Percentiles rank a stretch among this genome's conserved stretches.
phyloP scores from a whole-genome alignment of 2,888 invertebrate genomes.

The Cynaeus angustus region DNA sequence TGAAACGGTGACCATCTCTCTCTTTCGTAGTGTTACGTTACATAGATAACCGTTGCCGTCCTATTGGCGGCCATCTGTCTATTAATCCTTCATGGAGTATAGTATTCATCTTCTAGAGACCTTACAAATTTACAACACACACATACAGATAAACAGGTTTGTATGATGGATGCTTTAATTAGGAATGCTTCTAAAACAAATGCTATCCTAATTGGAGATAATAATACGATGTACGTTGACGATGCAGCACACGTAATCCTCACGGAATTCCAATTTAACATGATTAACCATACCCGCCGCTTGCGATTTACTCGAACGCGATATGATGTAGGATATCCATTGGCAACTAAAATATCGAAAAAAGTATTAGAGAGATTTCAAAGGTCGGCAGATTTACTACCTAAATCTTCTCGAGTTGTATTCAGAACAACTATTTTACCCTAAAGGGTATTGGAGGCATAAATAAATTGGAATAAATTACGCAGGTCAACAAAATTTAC shows the following conservation, averaged over 20 bases:
- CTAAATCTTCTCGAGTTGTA: too few relatives aligned
- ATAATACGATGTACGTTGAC: slow-evolving; percentile 41
- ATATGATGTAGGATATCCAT: not conserved
- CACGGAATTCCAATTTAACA: slow-evolving; percentile 36
- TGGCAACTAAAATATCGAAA: too few relatives aligned
- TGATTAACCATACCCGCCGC: slow-evolving; percentile 32
- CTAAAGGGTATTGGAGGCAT: too few relatives aligned
- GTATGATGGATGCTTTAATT: slow-evolving; percentile 49
- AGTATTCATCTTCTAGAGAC: slow-evolving; percentile 38
- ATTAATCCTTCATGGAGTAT: slow-evolving; percentile 38
- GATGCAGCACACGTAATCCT: slow-evolving; percentile 46
- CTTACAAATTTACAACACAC: slow-evolving; percentile 45
- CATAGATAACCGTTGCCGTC: slow-evolving; percentile 42
- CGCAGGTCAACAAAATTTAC: too few relatives aligned
- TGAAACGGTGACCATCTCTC: slow-evolving; percentile 60
- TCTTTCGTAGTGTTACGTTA: slow-evolving; percentile 30
- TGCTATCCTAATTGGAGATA: slow-evolving; percentile 49
- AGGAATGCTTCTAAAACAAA: slow-evolving; percentile 44
- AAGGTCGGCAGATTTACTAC: too few relatives aligned
- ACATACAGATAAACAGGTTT: slow-evolving; percentile 16
- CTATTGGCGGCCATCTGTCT: slow-evolving; percentile 44
- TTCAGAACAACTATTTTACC: too few relatives aligned
- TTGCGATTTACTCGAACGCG: slow-evolving; percentile 10
- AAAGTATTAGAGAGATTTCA: too few relatives aligned
- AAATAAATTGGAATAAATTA: too few relatives aligned